Percentiles rank a stretch among this genome's conserved stretches.
phyloP scores from a whole-genome alignment of 2,888 invertebrate species.

The Unio pictorum region DNA sequence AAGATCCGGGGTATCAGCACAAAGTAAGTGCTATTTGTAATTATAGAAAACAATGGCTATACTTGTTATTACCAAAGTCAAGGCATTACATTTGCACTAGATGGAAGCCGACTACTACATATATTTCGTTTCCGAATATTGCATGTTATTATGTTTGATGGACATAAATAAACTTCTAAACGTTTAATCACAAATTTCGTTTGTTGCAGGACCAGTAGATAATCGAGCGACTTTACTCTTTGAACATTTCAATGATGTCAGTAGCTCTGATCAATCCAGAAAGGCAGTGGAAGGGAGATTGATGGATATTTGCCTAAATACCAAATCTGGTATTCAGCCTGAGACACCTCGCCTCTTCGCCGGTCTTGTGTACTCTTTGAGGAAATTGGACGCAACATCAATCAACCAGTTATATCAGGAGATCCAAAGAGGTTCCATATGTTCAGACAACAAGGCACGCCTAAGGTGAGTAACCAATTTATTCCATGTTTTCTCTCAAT shows the following conservation, averaged over 20 bases:
- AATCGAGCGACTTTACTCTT: conserved; percentile 72
- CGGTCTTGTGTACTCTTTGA: conserved; percentile 70
- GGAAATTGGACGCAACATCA: conserved; percentile 63
- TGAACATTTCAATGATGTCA: conserved; percentile 38
- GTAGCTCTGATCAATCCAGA: conserved; percentile 9
- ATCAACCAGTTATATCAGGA: conserved; percentile 57
- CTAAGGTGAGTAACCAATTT: conserved; percentile 39
- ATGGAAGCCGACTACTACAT: background rate
- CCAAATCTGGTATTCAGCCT: conserved; percentile 68
- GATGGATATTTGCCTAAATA: conserved; percentile 49
- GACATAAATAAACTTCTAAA: too few relatives aligned
- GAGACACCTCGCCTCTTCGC: conserved; percentile 73
- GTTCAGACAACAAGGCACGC: conserved; percentile 46
- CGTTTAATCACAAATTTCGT: too few relatives aligned
- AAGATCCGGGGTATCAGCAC: conserved; percentile 17
- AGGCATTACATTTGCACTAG: background rate
- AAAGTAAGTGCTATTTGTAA: conserved; percentile 16
- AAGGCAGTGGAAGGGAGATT: conserved; percentile 44
- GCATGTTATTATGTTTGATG: background rate
- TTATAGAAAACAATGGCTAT: background rate
- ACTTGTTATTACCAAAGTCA: background rate
- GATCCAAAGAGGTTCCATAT: conserved; percentile 42
- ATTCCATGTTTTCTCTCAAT: background rate
- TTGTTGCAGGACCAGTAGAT: conserved; percentile 63
- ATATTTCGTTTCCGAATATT: too few relatives aligned